A percentile compares a stretch with the other conserved stretches of the same genome.
Conservation (phyloP, 1,140 invertebrate species). For the Helicoverpa zea region DNA sequence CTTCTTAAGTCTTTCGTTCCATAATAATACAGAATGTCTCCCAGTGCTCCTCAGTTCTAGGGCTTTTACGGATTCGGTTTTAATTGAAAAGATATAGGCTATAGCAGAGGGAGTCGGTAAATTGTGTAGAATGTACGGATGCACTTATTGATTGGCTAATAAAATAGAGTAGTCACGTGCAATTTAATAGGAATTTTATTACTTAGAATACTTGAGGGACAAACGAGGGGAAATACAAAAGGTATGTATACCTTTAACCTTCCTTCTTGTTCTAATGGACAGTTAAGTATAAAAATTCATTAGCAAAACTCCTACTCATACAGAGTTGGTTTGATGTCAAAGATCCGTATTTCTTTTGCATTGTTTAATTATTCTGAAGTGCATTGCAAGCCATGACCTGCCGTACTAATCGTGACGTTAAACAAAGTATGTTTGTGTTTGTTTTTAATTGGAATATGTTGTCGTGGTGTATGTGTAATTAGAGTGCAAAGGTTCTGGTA, state of each 20-base stretch:
- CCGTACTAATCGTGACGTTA: background rate
- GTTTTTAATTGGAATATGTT: background rate
- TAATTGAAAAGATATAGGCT: no score
- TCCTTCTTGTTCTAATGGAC: no score
- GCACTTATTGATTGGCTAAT: background rate
- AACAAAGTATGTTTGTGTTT: background rate
- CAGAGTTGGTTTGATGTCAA: background rate
- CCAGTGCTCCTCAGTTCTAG: no score
- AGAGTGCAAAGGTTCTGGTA: background rate
- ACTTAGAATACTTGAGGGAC: no score
- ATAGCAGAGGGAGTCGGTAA: no score
- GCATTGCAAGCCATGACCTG: background rate
- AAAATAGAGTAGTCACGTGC: background rate
- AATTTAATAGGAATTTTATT: background rate
- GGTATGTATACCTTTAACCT: no score
- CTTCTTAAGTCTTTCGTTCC: no score
- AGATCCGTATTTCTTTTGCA: background rate
- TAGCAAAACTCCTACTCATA: background rate
- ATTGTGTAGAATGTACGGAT: no score
- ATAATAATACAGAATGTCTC: no score
- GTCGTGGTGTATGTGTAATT: background rate
- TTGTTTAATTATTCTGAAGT: conserved; percentile 4
- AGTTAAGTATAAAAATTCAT: no score
- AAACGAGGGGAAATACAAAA: no score
- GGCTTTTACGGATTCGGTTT: no score